Percentiles rank a stretch among this genome's conserved stretches.
Conservation (phyloP, 2,113 vertebrate genomes). For the Pseudonaja textilis region DNA sequence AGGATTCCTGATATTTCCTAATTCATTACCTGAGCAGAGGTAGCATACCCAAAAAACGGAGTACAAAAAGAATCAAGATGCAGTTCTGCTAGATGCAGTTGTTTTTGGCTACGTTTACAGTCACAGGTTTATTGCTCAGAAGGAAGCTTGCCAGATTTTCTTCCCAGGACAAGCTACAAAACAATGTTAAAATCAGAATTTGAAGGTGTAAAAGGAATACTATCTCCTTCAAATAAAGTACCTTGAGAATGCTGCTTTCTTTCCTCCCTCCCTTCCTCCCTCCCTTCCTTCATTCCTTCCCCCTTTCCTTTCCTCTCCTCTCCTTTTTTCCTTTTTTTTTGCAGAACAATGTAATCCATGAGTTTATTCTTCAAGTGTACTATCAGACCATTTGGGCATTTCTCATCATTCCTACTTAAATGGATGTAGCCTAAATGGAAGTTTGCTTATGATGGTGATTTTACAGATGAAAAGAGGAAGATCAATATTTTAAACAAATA, state of each 20-base stretch:
- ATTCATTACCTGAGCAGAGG: not conserved
- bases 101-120: conserved; percentile 31
- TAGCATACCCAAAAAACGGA: not conserved
- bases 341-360: not conserved
- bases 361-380: not conserved
- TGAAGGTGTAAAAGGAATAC: not conserved
- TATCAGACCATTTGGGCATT: not conserved
- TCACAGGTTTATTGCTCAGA: conserved; percentile 32
- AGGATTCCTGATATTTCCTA: not conserved
- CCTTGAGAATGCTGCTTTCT: not conserved
- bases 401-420: not conserved
- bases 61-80: not conserved
- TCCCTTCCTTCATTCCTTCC: not conserved
- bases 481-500: not conserved
- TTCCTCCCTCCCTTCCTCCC: fast-evolving
- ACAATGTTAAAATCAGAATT: not conserved
- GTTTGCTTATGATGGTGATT: not conserved
- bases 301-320: not conserved
- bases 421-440: not conserved
- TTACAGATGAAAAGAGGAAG: not conserved
- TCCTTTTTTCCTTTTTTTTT: not conserved
- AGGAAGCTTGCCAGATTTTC: conserved; percentile 37
- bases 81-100: not conserved
- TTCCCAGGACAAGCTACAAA: conserved; percentile 51
- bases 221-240: not conserved